Evolutionary conservation across 2,113 vertebrate species (phyloP).

Genomic region (Vombatus ursinus): DNA sequence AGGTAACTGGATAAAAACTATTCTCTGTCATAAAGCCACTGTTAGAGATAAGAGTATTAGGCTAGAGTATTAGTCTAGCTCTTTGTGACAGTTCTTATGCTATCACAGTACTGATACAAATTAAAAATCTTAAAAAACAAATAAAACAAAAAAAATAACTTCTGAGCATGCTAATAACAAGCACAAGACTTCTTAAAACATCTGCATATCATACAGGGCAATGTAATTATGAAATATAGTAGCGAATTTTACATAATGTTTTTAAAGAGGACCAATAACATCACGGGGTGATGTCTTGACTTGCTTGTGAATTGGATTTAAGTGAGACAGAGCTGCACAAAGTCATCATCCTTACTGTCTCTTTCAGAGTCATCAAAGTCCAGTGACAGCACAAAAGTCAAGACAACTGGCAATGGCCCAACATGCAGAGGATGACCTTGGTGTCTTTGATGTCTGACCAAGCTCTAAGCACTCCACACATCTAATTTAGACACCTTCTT

Average conservation of each 20-base stretch:
- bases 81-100: background rate
- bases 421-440: background rate
- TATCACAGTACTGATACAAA: slow-evolving; percentile 12
- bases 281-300: background rate
- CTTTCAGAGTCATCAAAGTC: background rate
- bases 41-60: background rate
- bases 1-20: background rate
- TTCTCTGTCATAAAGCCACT: background rate
- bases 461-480: background rate
- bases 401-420: background rate
- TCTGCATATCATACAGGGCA: background rate
- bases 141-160: background rate
- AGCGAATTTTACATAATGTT: background rate
- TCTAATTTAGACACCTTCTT: too few relatives aligned
- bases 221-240: background rate
- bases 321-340: background rate
- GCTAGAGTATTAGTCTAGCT: background rate
- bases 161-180: background rate
- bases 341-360: background rate
- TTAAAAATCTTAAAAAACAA: background rate
- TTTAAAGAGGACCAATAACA: background rate
- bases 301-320: background rate
- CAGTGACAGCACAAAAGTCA: background rate
- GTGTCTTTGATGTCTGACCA: background rate
- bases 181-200: background rate